Conservation (phyloP, 1,140 invertebrate genomes). For the Drosophila rhopaloa region DNA sequence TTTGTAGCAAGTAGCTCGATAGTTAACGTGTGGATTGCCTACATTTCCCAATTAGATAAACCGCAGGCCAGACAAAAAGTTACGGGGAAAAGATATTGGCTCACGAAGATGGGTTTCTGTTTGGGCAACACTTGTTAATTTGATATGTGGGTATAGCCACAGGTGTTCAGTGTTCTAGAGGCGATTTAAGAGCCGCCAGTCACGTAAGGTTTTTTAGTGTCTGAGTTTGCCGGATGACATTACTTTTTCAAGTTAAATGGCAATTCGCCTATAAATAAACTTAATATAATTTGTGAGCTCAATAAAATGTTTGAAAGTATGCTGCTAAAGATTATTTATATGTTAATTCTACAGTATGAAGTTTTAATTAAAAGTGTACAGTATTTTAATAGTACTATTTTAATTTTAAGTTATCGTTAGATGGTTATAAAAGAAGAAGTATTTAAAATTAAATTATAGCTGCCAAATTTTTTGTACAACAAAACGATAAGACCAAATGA, state of each 20-base stretch:
- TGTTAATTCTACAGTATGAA: background rate
- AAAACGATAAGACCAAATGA: no score
- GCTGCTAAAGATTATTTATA: background rate
- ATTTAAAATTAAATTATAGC: no score
- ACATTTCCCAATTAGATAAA: slow-evolving; percentile 70
- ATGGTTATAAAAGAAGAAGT: no score
- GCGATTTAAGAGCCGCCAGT: slow-evolving; percentile 15
- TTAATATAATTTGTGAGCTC: slow-evolving; percentile 8
- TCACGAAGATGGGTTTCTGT: slow-evolving; percentile 23
- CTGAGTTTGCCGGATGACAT: slow-evolving; percentile 5
- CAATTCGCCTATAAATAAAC: slow-evolving; percentile 1
- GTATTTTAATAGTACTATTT: no score
- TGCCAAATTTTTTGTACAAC: no score
- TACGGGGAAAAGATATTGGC: slow-evolving; percentile 9
- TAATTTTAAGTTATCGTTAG: no score
- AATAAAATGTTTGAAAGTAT: background rate
- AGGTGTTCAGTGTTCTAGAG: slow-evolving; percentile 21
- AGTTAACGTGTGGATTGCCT: slow-evolving; percentile 15
- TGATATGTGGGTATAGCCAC: slow-evolving; percentile 29
- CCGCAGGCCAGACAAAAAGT: slow-evolving; percentile 22
- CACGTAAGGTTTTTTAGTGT: slow-evolving; percentile 24
- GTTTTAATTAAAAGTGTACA: no score
- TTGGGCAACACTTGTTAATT: slow-evolving; percentile 18
- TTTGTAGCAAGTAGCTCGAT: slow-evolving; percentile 57
- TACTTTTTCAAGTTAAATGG: slow-evolving; percentile 8